Conservation (phyloP, 2,113 vertebrate species). For the Lasiurus borealis region DNA sequence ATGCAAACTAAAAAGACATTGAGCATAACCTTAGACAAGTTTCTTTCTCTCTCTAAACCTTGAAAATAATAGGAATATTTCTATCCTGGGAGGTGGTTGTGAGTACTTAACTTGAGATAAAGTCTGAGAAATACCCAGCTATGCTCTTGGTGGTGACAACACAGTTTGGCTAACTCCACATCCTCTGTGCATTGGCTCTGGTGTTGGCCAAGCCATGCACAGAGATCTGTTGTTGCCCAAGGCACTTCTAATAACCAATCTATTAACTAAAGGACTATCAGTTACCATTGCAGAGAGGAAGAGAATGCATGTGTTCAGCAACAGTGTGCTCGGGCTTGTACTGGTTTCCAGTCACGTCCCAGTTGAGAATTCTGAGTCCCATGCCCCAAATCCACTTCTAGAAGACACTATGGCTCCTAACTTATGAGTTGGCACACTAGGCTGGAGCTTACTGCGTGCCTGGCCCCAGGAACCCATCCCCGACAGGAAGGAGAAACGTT, state of each 20-base stretch:
- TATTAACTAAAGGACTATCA: not conserved
- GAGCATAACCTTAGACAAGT: not conserved
- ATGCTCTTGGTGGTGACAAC: rapidly evolving
- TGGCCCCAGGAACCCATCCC: conserved; percentile 48
- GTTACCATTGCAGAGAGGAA: not conserved
- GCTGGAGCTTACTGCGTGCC: conserved; percentile 53
- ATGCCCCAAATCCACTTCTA: not conserved
- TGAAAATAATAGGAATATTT: not conserved
- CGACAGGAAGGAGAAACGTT: not conserved
- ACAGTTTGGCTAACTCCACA: not conserved
- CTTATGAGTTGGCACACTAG: not conserved
- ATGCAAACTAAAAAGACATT: not conserved
- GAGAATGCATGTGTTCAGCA: not conserved
- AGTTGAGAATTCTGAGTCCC: not conserved
- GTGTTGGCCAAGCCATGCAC: not conserved
- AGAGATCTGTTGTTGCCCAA: not conserved
- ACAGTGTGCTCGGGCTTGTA: not conserved
- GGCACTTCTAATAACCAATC: not conserved
- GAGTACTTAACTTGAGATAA: not conserved
- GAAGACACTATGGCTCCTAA: conserved; percentile 38
- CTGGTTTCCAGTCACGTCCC: not conserved
- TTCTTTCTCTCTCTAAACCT: not conserved
- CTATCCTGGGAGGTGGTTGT: not conserved
- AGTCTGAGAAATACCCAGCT: not conserved
- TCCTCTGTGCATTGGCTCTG: not conserved